Evolutionary conservation across 2,797 vertebrate species (phyloP).

Genomic region (Euthynnus affinis): DNA sequence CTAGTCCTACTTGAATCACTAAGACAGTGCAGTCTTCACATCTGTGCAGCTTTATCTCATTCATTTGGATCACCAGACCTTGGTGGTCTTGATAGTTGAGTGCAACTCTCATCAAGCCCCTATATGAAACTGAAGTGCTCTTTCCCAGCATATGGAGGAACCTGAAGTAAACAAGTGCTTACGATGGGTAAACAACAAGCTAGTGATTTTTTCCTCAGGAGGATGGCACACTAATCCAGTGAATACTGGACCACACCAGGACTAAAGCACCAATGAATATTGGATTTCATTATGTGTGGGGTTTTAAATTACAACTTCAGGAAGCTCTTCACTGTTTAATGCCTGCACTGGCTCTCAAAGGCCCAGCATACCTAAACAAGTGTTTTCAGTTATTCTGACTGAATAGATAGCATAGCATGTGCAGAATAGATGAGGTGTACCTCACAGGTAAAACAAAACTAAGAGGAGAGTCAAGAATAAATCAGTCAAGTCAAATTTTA

Average conservation of each 20-base stretch:
- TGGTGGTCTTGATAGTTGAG: neutral
- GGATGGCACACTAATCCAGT: neutral
- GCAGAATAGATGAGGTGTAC: neutral
- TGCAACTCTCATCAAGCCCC: neutral
- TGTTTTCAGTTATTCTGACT: neutral
- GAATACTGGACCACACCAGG: neutral
- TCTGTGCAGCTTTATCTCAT: conserved; percentile 10
- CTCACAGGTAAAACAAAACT: conserved; percentile 16
- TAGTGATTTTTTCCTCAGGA: neutral
- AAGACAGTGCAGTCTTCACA: neutral
- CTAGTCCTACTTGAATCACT: neutral
- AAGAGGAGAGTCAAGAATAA: neutral
- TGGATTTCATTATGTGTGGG: neutral
- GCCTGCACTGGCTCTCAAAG: neutral
- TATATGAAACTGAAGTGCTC: neutral
- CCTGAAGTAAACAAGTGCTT: conserved; percentile 6
- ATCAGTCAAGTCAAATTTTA: too few species aligned
- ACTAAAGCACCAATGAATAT: neutral
- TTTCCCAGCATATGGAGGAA: neutral
- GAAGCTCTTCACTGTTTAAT: neutral
- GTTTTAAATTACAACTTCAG: conserved; percentile 17
- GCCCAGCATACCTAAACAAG: neutral
- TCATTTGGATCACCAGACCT: conserved; percentile 8
- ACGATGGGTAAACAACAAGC: conserved; percentile 13
- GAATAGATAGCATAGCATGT: neutral